Conservation (phyloP, 2,797 vertebrate species). For the Coccyzus lansbergi region DNA sequence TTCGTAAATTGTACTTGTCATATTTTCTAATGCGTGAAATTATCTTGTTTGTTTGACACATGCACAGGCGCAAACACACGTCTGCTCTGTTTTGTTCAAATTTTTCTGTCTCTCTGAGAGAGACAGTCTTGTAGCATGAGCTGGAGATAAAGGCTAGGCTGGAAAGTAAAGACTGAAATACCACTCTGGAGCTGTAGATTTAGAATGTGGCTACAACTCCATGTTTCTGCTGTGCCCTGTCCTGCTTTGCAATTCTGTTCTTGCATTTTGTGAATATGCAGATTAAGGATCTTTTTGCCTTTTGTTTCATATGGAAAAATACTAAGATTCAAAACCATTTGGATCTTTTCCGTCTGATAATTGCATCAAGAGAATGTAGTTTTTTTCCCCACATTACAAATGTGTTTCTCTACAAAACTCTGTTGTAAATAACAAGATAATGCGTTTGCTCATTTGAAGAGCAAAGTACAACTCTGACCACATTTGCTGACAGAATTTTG, state of each 20-base stretch:
- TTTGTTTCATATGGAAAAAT: neutral
- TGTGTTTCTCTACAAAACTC: neutral
- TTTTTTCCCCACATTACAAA: neutral
- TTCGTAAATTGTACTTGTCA: constrained; percentile 2
- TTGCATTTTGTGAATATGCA: neutral
- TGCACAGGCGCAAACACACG: neutral
- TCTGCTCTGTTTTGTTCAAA: neutral
- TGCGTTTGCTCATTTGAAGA: neutral
- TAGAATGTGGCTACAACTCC: neutral
- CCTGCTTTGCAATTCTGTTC: neutral
- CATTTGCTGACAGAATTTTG: neutral
- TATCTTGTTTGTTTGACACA: constrained; percentile 32
- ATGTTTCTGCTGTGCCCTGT: neutral
- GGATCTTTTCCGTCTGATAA: neutral
- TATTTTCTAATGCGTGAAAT: constrained; percentile 42
- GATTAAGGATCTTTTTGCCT: neutral
- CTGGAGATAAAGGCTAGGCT: neutral
- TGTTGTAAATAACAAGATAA: neutral
- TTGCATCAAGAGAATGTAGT: neutral
- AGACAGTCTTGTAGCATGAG: neutral
- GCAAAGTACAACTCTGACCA: neutral
- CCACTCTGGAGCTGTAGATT: neutral
- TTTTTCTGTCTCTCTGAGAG: neutral
- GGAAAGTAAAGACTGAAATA: neutral
- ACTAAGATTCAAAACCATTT: neutral